phyloP scores from a whole-genome alignment of 2,888 invertebrate species.

The Diadromus collaris region DNA sequence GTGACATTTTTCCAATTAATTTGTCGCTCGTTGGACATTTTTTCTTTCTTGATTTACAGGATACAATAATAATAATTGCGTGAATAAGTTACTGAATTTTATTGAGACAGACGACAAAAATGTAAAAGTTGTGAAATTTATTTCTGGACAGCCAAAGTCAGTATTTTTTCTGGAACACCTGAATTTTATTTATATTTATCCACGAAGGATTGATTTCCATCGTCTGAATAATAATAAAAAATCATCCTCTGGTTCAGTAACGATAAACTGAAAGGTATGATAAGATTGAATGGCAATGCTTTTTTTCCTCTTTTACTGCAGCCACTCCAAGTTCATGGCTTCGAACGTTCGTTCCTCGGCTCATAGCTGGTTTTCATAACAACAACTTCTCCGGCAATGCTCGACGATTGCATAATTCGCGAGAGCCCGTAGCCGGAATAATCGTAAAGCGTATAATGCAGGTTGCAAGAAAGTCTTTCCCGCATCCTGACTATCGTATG shows the following conservation, averaged over 20 bases:
- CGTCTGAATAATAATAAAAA: background rate
- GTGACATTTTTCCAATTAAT: no score
- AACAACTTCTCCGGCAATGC: slow-evolving; percentile 7
- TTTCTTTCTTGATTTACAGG: no score
- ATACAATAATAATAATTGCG: no score
- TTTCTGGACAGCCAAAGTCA: background rate
- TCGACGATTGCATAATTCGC: slow-evolving; percentile 12
- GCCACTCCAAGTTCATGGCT: slow-evolving; percentile 12
- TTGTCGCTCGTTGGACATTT: no score
- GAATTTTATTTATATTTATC: background rate
- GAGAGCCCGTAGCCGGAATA: slow-evolving; percentile 22
- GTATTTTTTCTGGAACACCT: background rate
- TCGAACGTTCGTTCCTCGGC: slow-evolving; percentile 1
- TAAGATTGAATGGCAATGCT: background rate
- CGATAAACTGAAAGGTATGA: background rate
- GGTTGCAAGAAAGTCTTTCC: slow-evolving; percentile 20
- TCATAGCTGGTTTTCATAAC: slow-evolving; percentile 2
- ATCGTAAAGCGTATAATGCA: slow-evolving; percentile 16
- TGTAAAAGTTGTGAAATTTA: background rate
- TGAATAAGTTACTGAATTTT: background rate
- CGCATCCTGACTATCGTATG: background rate
- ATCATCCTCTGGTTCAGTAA: background rate
- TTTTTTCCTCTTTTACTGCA: background rate
- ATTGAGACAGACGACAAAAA: background rate
- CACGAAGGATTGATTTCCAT: background rate